These are phyloP conservation scores for Ceyx cyanopectus DNA, from an alignment of 2,113 vertebrate genomes.

Conservation along the genomic window DNA sequence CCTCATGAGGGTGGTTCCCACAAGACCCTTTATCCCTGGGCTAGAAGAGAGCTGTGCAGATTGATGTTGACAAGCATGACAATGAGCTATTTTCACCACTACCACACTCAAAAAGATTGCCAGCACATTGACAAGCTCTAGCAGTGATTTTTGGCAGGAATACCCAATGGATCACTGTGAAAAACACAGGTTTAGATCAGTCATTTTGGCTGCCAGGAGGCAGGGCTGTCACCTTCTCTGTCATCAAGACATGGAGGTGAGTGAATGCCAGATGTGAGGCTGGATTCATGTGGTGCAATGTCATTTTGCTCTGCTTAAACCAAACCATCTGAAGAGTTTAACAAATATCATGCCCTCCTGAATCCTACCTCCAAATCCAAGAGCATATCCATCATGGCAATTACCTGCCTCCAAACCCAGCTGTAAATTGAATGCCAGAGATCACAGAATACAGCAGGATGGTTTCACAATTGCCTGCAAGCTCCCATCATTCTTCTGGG, in stretches of 20 bases:
- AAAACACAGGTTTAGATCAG: neutral
- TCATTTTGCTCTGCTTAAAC: conserved; percentile 21
- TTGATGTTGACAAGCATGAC: neutral
- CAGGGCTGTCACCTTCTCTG: neutral
- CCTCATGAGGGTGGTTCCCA: neutral
- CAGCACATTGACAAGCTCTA: conserved; percentile 10
- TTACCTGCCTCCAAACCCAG: neutral
- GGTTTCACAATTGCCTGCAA: neutral
- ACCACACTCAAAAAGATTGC: conserved; percentile 3
- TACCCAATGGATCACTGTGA: neutral
- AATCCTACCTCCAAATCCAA: conserved; percentile 19
- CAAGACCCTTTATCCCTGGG: neutral
- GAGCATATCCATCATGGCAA: conserved; percentile 6
- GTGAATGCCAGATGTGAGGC: neutral
- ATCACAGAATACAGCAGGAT: neutral
- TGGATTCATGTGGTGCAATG: neutral
- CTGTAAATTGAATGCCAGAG: neutral
- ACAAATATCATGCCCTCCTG: neutral
- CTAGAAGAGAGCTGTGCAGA: neutral
- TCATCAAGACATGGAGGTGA: neutral
- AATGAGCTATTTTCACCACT: conserved; percentile 2
- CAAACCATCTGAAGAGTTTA: neutral
- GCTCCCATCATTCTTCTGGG: neutral
- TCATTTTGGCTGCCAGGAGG: neutral
- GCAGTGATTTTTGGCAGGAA: conserved; percentile 34